Conservation (phyloP, 2,113 vertebrate genomes). For the Glaucidium brasilianum region DNA sequence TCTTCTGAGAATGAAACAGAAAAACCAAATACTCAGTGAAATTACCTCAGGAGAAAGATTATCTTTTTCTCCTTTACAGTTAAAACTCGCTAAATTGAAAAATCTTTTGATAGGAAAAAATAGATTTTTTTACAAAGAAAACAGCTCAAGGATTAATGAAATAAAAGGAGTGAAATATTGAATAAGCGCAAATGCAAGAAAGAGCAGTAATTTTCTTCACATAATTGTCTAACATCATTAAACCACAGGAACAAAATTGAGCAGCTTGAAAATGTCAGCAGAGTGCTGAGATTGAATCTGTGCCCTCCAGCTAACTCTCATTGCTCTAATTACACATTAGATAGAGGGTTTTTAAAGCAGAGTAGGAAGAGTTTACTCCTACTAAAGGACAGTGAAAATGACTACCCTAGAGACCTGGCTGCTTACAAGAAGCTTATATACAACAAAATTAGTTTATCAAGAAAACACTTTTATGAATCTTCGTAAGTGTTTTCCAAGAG, state of each 20-base stretch:
- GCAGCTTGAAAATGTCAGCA: conserved; percentile 55
- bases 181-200: not conserved
- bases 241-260: conserved; percentile 46
- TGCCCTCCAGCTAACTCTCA: conserved; percentile 49
- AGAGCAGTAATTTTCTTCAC: not conserved
- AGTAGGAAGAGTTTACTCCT: not conserved
- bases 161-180: not conserved
- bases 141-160: not conserved
- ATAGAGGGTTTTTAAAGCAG: not conserved
- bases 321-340: conserved; percentile 31
- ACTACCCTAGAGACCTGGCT: not conserved
- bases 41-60: not conserved
- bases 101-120: not conserved
- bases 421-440: not conserved
- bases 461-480: not conserved
- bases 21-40: not conserved
- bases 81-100: not conserved
- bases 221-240: conserved; percentile 18
- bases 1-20: not conserved
- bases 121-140: not conserved
- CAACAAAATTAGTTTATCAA: not conserved
- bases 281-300: conserved; percentile 35
- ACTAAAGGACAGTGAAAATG: not conserved
- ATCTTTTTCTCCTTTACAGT: not conserved
- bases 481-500: not conserved